Evolutionary conservation across 2,113 vertebrate genomes (phyloP).

Genomic region (Perca flavescens): DNA sequence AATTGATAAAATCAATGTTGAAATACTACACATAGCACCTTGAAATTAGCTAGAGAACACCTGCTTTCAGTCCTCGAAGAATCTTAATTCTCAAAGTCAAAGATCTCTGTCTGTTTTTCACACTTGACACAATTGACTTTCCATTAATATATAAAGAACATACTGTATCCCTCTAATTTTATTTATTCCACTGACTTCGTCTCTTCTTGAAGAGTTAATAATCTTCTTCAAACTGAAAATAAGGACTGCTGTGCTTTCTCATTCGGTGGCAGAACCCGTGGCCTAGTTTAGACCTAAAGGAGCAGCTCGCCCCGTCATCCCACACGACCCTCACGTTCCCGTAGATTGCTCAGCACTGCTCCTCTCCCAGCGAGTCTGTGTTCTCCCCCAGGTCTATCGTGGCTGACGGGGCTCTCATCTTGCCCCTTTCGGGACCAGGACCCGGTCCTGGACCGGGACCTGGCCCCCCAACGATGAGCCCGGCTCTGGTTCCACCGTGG

Average conservation of each 20-base stretch:
- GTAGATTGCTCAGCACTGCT: slow-evolving; percentile 78
- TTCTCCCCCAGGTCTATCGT: slow-evolving; percentile 81
- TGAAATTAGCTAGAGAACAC: slow-evolving; percentile 5
- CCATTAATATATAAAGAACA: slow-evolving; percentile 25
- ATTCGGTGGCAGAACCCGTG: neutral
- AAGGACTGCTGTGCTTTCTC: slow-evolving; percentile 38
- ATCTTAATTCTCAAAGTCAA: neutral
- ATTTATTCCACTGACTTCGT: neutral
- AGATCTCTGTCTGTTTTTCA: slow-evolving; percentile 5
- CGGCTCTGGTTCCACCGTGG: slow-evolving; percentile 60
- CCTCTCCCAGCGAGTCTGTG: slow-evolving; percentile 84
- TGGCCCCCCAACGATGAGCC: slow-evolving; percentile 31
- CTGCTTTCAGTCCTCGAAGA: neutral
- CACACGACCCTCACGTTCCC: neutral
- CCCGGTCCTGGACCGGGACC: slow-evolving; percentile 27
- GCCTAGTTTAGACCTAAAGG: neutral
- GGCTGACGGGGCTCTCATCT: slow-evolving; percentile 52
- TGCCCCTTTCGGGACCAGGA: slow-evolving; percentile 43
- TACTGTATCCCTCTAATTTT: neutral
- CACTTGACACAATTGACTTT: slow-evolving; percentile 14
- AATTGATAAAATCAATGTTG: neutral
- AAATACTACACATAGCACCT: slow-evolving; percentile 52
- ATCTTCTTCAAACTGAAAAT: neutral
- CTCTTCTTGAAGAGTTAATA: neutral
- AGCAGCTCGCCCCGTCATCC: neutral